Percentiles rank a stretch among this genome's conserved stretches.
phyloP scores from a whole-genome alignment of 2,113 vertebrate species.

The Cephalopholis sonnerati region DNA sequence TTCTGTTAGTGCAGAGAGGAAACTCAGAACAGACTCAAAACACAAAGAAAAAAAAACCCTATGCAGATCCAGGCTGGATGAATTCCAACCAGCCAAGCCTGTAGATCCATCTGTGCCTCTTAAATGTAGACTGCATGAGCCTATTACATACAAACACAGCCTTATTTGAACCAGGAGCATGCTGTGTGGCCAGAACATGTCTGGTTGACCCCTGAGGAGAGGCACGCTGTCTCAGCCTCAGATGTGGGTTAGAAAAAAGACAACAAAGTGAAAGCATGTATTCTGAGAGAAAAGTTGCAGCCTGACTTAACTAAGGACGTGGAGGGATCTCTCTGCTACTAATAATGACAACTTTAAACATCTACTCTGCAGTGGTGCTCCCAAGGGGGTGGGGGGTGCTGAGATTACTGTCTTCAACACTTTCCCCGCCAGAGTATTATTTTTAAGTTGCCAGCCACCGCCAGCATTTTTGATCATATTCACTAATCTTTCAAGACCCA shows the following conservation, averaged over 20 bases:
- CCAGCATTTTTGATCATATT: no score
- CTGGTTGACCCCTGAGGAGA: conserved; percentile 38
- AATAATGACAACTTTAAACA: background rate
- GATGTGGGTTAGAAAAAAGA: conserved; percentile 2
- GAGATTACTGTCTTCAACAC: no score
- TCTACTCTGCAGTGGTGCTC: no score
- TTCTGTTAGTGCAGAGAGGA: conserved; percentile 6
- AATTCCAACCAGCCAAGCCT: background rate
- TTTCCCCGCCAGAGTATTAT: no score
- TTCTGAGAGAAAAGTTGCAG: background rate
- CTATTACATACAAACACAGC: conserved; percentile 36
- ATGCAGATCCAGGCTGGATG: background rate
- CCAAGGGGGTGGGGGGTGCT: no score
- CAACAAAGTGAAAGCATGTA: background rate
- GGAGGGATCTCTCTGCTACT: background rate
- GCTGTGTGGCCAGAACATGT: conserved; percentile 32
- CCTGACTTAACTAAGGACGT: background rate
- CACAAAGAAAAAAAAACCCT: background rate
- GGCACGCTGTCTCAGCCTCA: conserved; percentile 5
- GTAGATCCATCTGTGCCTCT: conserved; percentile 20
- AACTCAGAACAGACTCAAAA: background rate
- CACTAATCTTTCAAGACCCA: no score
- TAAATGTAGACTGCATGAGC: background rate
- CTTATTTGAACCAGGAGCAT: conserved; percentile 25
- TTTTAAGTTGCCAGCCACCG: no score